Conservation (phyloP, 2,888 invertebrate genomes). For the Ashinkailepas kermadecensis region DNA sequence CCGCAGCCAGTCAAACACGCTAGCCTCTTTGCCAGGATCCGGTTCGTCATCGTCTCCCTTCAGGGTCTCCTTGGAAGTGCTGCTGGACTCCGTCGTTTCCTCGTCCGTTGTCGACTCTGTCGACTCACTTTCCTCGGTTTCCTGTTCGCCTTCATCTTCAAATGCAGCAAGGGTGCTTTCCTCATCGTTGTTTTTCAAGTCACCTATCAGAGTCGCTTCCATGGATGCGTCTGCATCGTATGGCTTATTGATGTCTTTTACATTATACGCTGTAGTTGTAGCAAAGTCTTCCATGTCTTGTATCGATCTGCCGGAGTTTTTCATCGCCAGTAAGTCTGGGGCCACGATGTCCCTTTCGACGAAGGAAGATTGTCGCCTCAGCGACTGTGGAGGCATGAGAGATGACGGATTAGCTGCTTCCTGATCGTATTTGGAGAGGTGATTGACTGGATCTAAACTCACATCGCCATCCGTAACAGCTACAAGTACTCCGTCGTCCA, state of each 20-base stretch:
- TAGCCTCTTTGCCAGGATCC: background rate
- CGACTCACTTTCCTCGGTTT: background rate
- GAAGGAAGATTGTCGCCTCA: background rate
- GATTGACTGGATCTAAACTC: no score
- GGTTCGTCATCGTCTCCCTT: background rate
- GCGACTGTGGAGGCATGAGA: background rate
- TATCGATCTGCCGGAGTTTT: background rate
- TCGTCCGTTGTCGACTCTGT: no score
- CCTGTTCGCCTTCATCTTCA: background rate
- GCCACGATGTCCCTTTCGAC: background rate
- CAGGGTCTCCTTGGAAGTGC: background rate
- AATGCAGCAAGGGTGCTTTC: no score
- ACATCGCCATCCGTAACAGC: background rate
- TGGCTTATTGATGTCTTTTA: background rate
- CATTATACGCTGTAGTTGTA: background rate
- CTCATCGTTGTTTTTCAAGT: no score
- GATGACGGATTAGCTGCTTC: no score
- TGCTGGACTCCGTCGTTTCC: background rate
- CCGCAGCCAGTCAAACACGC: constrained; percentile 3
- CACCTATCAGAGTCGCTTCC: no score
- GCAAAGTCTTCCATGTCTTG: background rate
- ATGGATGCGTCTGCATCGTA: background rate
- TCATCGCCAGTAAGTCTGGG: background rate
- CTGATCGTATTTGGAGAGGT: no score
- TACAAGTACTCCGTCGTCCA: background rate